phyloP scores from a whole-genome alignment of 2,797 vertebrate genomes.

The Chloroceryle amazona region DNA sequence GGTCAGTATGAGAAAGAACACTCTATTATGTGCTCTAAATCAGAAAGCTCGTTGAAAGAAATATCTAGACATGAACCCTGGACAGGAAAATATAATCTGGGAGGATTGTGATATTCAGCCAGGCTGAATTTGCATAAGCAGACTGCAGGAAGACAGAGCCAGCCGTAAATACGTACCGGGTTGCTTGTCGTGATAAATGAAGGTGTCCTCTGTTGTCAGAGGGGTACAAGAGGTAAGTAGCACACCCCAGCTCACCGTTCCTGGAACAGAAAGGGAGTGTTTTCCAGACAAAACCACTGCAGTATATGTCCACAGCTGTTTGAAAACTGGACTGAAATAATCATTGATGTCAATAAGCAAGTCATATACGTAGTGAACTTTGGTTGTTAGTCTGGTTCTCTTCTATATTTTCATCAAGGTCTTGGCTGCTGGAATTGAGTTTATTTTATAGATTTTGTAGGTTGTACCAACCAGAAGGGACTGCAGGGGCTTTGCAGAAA shows the following conservation, averaged over 20 bases:
- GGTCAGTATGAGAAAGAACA: not conserved
- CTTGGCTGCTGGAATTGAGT: not conserved
- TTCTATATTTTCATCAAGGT: not conserved
- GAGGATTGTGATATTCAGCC: not conserved
- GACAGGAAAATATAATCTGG: not conserved
- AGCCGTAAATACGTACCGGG: not conserved
- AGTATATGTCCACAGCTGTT: not conserved
- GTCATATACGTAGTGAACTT: not conserved
- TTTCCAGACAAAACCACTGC: not conserved
- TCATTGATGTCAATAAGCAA: not conserved
- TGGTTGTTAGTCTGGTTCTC: not conserved
- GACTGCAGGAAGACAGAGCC: not conserved
- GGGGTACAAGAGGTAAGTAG: not conserved
- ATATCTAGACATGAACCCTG: not conserved
- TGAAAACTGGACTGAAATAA: not conserved
- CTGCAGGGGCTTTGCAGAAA: not conserved
- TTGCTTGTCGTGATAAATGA: not conserved
- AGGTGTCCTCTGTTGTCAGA: not conserved
- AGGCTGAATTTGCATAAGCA: not conserved
- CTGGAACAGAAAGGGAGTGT: not conserved
- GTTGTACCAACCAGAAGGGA: not conserved
- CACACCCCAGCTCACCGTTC: not conserved
- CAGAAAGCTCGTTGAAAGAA: not conserved
- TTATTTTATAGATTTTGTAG: not conserved
- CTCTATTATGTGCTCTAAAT: not conserved